Base-by-base conservation (phyloP, 2,888 invertebrate species). In the Cantharis rufa region DNA sequence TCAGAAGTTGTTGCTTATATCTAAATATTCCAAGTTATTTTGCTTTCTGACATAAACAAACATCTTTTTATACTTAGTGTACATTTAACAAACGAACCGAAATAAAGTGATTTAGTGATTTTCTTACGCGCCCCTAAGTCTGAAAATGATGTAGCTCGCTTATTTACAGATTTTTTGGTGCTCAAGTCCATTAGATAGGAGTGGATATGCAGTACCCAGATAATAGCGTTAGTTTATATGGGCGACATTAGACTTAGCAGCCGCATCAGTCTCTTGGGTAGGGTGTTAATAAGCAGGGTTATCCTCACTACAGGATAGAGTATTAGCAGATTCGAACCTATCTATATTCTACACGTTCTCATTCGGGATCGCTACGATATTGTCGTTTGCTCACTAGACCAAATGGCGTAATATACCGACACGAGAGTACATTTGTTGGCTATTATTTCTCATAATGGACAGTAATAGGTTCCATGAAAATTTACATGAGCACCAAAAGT, bases 271-370 rank as follows among this genome's bases (percentile, higher is more conserved):
- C 79, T 81, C 81, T 79, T 71, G 82, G 82, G 80, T 79, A 72
- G 79, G 80, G 78, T 81, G 81, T 82, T 82, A 82, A 82, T 82
- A 82, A 82, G 80, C 81, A 80, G 77, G 80, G 78, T 48, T 79
- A 80, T 79, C 76, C 76, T 79, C 61, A 78, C 76, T 80, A 78
- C 77, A 79, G 74, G 80, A 79, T 76, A 48, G 48, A 76, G 78
- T 78, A 77, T 78, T 78, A 76, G 78, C 72, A 76, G 74, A 78
- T 75, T 76, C 76, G 75, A 72, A 66, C 78, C 77, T 68, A 66
- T 73, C 32, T 32, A 32, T 32, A 78, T 80, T 75, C 71, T 74
- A 76, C 74, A 70, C 76, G 78, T 81, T 82, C 77, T 78, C 80
- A 80, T 80, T 79, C 81, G 76, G 78, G 76, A 78, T 79, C 69